These are phyloP conservation scores for Schrankia costaestrigalis DNA, from an alignment of 2,888 invertebrate species.

Conservation along the genomic window DNA sequence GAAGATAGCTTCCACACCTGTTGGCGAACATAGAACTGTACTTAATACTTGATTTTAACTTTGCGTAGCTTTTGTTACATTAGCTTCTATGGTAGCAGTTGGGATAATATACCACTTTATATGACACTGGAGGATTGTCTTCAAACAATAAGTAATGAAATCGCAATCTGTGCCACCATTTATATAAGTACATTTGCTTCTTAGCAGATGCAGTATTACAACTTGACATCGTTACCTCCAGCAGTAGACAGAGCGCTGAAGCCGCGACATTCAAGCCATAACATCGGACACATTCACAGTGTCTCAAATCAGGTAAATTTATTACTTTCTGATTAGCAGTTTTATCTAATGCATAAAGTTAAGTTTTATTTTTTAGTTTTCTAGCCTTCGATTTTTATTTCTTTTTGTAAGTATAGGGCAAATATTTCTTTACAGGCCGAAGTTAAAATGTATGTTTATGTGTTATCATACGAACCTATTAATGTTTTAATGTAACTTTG, in stretches of 20 bases:
- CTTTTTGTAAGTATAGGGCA: too few relatives aligned
- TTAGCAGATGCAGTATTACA: conserved; percentile 68
- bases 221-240: conserved; percentile 81
- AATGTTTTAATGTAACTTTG: too few relatives aligned
- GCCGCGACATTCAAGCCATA: conserved; percentile 81
- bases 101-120: too few relatives aligned
- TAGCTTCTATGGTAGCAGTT: too few relatives aligned
- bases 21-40: too few relatives aligned
- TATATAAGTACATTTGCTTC: conserved; percentile 13
- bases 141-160: neutral
- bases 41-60: too few relatives aligned
- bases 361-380: neutral
- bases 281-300: conserved; percentile 45
- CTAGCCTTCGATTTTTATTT: neutral
- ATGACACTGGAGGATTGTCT: neutral
- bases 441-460: too few relatives aligned
- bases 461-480: too few relatives aligned
- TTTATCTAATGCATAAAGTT: too few relatives aligned
- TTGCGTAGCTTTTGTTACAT: too few relatives aligned
- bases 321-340: neutral
- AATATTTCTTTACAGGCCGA: too few relatives aligned
- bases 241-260: conserved; percentile 91
- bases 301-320: conserved; percentile 43
- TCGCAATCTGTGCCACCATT: neutral
- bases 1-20: too few relatives aligned